These are phyloP conservation scores for Ceuthmochares aereus DNA, from an alignment of 2,113 vertebrate genomes.

Conservation along the genomic window DNA sequence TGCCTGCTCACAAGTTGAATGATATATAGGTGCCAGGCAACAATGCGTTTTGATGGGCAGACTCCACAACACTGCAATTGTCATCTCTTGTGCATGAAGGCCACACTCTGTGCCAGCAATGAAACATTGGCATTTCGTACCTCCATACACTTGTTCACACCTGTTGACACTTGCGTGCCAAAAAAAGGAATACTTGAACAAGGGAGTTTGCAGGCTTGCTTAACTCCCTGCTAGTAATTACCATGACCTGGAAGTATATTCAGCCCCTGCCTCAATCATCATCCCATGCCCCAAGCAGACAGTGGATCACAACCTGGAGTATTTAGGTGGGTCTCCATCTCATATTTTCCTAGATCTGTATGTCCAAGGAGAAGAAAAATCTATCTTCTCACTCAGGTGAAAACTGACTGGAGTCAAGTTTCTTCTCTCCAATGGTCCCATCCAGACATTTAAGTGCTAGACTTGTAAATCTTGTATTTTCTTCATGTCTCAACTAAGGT, in stretches of 20 bases:
- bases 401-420: neutral
- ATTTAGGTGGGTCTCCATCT: neutral
- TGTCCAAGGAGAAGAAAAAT: neutral
- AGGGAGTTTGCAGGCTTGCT: neutral
- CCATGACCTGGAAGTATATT: neutral
- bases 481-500: neutral
- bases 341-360: neutral
- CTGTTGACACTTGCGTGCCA: slow-evolving; percentile 77
- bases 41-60: slow-evolving; percentile 82
- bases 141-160: slow-evolving; percentile 75
- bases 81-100: slow-evolving; percentile 77
- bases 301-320: neutral
- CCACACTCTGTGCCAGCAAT: slow-evolving; percentile 62
- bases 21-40: slow-evolving; percentile 81
- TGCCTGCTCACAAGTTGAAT: slow-evolving; percentile 78
- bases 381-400: neutral
- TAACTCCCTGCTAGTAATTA: neutral
- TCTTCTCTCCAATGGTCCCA: neutral
- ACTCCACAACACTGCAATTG: slow-evolving; percentile 72
- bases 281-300: neutral
- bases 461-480: neutral
- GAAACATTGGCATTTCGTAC: slow-evolving; percentile 56
- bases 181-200: slow-evolving; percentile 59
- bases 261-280: neutral
- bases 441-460: neutral